Evolutionary conservation across 2,797 vertebrate genomes (phyloP).

Genomic region (Eremophila alpestris): DNA sequence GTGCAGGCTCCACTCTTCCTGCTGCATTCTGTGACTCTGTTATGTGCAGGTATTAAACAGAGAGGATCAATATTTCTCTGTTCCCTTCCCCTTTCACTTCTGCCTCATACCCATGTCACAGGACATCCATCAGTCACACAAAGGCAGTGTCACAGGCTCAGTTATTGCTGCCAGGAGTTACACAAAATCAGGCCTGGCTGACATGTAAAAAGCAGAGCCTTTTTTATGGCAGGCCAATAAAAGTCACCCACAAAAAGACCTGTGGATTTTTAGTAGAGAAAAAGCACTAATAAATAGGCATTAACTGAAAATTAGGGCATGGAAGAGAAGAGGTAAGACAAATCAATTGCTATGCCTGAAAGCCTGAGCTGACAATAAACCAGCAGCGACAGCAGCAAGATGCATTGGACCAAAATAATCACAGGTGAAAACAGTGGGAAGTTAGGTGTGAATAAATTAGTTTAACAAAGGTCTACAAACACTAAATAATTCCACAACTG

Average conservation of each 20-base stretch:
- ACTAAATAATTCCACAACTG: not conserved
- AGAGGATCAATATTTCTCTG: not conserved
- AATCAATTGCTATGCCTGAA: not conserved
- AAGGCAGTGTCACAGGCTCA: not conserved
- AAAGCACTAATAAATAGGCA: slow-evolving; percentile 7
- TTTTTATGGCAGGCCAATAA: not conserved
- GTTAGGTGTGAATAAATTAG: not conserved
- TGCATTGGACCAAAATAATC: not conserved
- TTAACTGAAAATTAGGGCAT: slow-evolving; percentile 31
- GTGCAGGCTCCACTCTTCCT: not conserved
- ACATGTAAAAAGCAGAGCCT: not conserved
- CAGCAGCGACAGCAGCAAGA: not conserved
- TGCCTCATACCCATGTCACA: not conserved
- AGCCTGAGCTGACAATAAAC: not conserved
- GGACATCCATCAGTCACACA: not conserved
- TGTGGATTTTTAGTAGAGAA: not conserved
- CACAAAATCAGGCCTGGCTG: not conserved
- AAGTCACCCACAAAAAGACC: not conserved
- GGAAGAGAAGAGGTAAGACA: not conserved
- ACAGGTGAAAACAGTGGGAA: not conserved
- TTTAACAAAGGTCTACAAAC: not conserved
- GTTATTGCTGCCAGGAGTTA: not conserved
- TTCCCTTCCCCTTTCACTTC: not conserved
- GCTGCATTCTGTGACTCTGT: not conserved
- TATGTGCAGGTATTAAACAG: not conserved